Percentiles rank a stretch among this genome's conserved stretches.
These are phyloP conservation scores for Gracilinanus agilis DNA, from an alignment of 2,113 vertebrate genomes.

Conservation along the genomic window DNA sequence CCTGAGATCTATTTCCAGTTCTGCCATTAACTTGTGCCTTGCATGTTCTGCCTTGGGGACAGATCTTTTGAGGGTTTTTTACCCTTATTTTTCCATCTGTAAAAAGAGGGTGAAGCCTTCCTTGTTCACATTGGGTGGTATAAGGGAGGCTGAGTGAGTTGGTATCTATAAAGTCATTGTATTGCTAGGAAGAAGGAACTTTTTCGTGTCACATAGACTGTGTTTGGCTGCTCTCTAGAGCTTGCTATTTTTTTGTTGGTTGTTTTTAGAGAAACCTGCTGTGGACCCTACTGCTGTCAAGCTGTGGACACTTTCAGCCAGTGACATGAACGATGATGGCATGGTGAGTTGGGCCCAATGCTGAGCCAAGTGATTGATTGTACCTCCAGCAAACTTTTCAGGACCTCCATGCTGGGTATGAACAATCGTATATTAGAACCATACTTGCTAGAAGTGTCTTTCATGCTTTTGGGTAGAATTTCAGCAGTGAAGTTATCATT, in stretches of 20 bases:
- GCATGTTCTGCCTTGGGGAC: not conserved
- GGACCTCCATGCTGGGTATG: not conserved
- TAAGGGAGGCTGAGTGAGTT: not conserved
- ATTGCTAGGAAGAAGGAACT: not conserved
- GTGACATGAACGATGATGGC: slow-evolving; percentile 93
- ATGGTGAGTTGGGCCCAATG: slow-evolving; percentile 86
- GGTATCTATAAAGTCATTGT: not conserved
- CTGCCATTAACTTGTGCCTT: not conserved
- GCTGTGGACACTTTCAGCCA: slow-evolving; percentile 95
- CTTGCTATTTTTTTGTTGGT: slow-evolving; percentile 13
- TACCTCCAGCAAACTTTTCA: not conserved
- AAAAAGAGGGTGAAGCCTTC: not conserved
- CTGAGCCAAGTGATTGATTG: not conserved
- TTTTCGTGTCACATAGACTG: not conserved
- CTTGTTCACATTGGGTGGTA: not conserved
- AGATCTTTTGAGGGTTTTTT: not conserved
- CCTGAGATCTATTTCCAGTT: not conserved
- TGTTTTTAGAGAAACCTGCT: slow-evolving; percentile 87
- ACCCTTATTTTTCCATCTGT: not conserved
- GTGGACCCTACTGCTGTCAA: slow-evolving; percentile 91
- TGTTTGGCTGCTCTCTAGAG: not conserved
- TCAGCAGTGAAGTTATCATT: not conserved
- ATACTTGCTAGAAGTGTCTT: not conserved
- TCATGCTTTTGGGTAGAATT: not conserved
- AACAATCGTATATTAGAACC: too few relatives aligned